Base-by-base conservation (phyloP, 2,888 invertebrate species). In the Dicycla oo region DNA sequence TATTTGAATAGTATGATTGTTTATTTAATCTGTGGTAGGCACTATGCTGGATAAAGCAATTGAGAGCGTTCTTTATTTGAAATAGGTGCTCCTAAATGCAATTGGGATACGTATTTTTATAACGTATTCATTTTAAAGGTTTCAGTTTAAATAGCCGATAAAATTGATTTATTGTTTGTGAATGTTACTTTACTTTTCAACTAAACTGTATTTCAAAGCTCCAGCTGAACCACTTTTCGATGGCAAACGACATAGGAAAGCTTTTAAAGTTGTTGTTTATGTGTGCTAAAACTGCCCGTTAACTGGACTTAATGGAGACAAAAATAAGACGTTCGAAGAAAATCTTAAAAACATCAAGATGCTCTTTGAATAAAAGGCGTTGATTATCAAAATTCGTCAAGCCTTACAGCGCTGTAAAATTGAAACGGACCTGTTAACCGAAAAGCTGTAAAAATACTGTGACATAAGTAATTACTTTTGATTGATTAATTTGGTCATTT, bases 251-350 rank as follows among this genome's bases (percentile, higher is more conserved):
- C 83, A 84, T 53, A 70, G 82, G 75, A 86, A 86, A 81, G 85
- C 82, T 88, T 88, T 88, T 86, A 87, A 82, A 82, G 68, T 71
- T 72, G 69, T 70, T 77, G 76, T 85, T 81, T 83, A 70, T 78
- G 54, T 72, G 60, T 69, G 81, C 78, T 78, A 64, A 81, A 85
- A 83, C 72, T 75, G 64, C 66, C 45, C 58, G 62, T 75, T 75
- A 69, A 75, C 73, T 45, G 53, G 26, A 77, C 54, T 65, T 76
- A 85, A 70, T 69, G 73, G 63, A 26, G 34, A 70, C 65, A 65
- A 69, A 83, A 83, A 80, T 70, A 83, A 69, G 45, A 58, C 43
- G 47, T 80, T 65, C 45, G 20, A 66, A 66, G 80, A 67, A 80
- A 82, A 69, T 62, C 56, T 68, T 61, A 40, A 53, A 58, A 45